Evolutionary conservation across 92 coral and sea anemone genomes (phyloP).

Genomic region (Chrysogorgia sp.): DNA sequence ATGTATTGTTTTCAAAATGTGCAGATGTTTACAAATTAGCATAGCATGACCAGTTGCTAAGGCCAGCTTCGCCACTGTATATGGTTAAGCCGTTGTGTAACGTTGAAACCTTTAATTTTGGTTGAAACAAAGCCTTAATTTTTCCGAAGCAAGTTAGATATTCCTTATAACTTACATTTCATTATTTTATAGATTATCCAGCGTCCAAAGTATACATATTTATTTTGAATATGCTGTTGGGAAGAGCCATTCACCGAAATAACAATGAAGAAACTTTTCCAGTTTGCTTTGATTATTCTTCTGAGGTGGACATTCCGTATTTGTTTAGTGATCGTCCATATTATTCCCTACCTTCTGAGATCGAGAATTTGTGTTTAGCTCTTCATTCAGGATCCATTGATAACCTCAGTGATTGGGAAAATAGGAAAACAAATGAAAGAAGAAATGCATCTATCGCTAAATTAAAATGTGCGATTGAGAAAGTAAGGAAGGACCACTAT

Average conservation of each 20-base stretch:
- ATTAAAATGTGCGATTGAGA: conserved; percentile 9
- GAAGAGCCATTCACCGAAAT: conserved; percentile 7
- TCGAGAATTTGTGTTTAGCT: conserved; percentile 6
- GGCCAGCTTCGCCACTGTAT: no score
- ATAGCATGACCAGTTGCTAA: no score
- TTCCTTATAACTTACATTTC: not conserved
- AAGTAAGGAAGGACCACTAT: not conserved
- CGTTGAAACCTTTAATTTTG: no score
- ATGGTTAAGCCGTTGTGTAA: no score
- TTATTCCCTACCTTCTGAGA: conserved; percentile 25
- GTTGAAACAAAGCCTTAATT: no score
- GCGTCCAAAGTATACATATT: conserved; percentile 9
- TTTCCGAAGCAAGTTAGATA: no score
- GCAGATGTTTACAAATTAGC: no score
- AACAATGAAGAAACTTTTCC: conserved; percentile 3
- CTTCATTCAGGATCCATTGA: not conserved
- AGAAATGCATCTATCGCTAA: not conserved
- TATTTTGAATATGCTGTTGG: conserved; percentile 11
- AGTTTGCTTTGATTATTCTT: conserved; percentile 15
- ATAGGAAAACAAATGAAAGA: not conserved
- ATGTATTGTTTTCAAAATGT: no score
- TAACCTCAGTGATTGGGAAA: not conserved
- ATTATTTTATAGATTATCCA: not conserved
- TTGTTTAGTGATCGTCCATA: conserved; percentile 14
- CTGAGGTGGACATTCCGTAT: conserved; percentile 21